These are phyloP conservation scores for Diadromus collaris DNA, from an alignment of 2,888 invertebrate species.

Conservation along the genomic window DNA sequence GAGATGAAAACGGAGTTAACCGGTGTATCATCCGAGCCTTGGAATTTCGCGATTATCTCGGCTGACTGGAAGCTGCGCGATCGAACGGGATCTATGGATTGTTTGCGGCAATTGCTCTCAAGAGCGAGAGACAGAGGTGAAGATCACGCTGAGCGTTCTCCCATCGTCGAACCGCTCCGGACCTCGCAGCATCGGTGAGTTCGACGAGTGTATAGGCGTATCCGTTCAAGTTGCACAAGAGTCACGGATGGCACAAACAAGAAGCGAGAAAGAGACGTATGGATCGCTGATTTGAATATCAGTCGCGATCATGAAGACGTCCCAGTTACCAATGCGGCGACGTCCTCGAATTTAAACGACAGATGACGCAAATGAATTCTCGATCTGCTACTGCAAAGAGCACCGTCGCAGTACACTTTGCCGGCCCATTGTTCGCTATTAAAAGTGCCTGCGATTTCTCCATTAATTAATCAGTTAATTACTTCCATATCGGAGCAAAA, in stretches of 20 bases:
- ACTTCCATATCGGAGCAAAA: neutral
- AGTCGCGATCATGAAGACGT: slow-evolving; percentile 50
- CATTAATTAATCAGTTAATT: slow-evolving; percentile 10
- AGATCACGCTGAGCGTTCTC: slow-evolving; percentile 22
- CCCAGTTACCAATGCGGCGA: slow-evolving; percentile 49
- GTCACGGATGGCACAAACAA: slow-evolving; percentile 17
- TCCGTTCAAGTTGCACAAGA: slow-evolving; percentile 1
- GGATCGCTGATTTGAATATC: slow-evolving; percentile 54
- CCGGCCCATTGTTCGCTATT: slow-evolving; percentile 25
- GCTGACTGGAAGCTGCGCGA: slow-evolving; percentile 23
- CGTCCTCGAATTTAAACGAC: slow-evolving; percentile 58
- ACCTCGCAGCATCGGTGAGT: slow-evolving; percentile 48
- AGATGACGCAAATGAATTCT: slow-evolving; percentile 49
- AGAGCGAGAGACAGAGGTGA: slow-evolving; percentile 33
- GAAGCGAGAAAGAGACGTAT: slow-evolving; percentile 18
- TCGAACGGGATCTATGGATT: slow-evolving; percentile 58
- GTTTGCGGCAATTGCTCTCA: slow-evolving; percentile 29
- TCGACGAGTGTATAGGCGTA: slow-evolving; percentile 51
- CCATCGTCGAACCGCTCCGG: slow-evolving; percentile 32
- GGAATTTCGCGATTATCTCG: slow-evolving; percentile 34
- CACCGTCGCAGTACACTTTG: neutral
- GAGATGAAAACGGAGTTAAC: neutral
- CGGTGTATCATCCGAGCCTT: neutral
- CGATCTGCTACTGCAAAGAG: neutral
- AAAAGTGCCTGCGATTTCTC: neutral